Evolutionary conservation across 2,113 vertebrate genomes (phyloP).

Genomic region (Toxostoma redivivum): DNA sequence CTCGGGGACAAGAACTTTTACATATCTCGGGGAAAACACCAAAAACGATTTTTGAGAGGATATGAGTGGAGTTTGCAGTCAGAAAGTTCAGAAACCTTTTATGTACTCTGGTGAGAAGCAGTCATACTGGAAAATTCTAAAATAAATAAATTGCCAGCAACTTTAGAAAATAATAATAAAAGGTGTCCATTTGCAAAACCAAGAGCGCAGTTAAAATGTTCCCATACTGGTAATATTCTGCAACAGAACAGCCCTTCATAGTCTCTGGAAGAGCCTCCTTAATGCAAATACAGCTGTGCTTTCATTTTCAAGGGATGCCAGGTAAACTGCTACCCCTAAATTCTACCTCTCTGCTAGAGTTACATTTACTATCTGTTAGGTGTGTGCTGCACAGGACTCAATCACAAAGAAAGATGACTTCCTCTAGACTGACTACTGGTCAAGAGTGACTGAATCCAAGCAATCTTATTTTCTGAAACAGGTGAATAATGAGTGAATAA

Average conservation of each 20-base stretch:
- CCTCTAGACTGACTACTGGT: background rate
- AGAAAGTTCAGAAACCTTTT: background rate
- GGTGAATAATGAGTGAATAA: background rate
- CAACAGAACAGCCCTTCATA: background rate
- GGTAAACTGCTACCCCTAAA: background rate
- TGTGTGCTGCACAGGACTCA: background rate
- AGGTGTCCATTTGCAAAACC: background rate
- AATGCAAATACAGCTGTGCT: background rate
- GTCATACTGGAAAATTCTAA: background rate
- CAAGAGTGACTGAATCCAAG: background rate
- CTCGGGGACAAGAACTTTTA: too few relatives aligned
- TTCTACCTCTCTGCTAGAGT: background rate
- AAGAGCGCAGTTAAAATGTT: background rate
- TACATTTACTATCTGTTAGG: rapidly evolving
- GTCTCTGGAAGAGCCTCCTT: background rate
- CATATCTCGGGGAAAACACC: too few relatives aligned
- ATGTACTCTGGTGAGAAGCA: background rate
- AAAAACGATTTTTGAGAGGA: too few relatives aligned
- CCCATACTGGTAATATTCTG: background rate
- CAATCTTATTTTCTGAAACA: background rate
- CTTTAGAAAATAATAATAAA: background rate
- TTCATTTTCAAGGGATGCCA: background rate
- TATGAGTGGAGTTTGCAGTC: background rate
- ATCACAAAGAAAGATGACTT: background rate
- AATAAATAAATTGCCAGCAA: background rate